phyloP scores from a whole-genome alignment of 2,888 invertebrate species.

The Pseudanteris insignis region DNA sequence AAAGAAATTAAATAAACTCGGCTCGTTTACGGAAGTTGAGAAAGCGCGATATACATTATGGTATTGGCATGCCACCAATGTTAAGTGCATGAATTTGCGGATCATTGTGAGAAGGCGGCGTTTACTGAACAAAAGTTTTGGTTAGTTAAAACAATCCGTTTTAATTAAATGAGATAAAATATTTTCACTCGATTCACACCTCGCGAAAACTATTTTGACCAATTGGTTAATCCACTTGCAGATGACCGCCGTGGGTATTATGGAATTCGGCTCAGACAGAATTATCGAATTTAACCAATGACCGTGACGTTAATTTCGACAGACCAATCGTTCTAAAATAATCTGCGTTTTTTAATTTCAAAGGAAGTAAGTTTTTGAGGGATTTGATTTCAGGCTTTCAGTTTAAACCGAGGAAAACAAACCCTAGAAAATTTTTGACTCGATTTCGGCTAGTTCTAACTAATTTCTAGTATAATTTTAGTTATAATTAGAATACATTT shows the following conservation, averaged over 20 bases:
- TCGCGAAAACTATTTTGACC: conserved; percentile 13
- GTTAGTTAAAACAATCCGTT: conserved; percentile 17
- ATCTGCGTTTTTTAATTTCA: too few relatives aligned
- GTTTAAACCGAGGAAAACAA: too few relatives aligned
- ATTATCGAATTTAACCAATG: background rate
- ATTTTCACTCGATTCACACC: conserved; percentile 11
- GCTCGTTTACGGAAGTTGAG: conserved; percentile 18
- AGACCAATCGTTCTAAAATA: too few relatives aligned
- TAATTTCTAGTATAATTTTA: too few relatives aligned
- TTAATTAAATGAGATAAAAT: conserved; percentile 16
- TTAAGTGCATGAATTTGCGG: conserved; percentile 19
- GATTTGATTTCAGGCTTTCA: too few relatives aligned
- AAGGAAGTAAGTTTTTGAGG: too few relatives aligned
- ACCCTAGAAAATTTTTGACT: too few relatives aligned
- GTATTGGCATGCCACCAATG: conserved; percentile 24
- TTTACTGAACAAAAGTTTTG: conserved; percentile 14
- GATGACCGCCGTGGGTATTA: too few relatives aligned
- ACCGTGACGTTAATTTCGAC: too few relatives aligned
- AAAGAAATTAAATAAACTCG: too few relatives aligned
- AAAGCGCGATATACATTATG: conserved; percentile 18
- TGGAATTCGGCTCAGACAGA: background rate
- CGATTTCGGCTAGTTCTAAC: too few relatives aligned
- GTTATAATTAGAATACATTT: too few relatives aligned
- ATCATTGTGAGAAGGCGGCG: conserved; percentile 15
- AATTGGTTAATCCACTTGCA: background rate